Percentiles rank a stretch among this genome's conserved stretches.
Evolutionary conservation across 2,797 vertebrate species (phyloP).

Genomic region (Anniella stebbinsi): DNA sequence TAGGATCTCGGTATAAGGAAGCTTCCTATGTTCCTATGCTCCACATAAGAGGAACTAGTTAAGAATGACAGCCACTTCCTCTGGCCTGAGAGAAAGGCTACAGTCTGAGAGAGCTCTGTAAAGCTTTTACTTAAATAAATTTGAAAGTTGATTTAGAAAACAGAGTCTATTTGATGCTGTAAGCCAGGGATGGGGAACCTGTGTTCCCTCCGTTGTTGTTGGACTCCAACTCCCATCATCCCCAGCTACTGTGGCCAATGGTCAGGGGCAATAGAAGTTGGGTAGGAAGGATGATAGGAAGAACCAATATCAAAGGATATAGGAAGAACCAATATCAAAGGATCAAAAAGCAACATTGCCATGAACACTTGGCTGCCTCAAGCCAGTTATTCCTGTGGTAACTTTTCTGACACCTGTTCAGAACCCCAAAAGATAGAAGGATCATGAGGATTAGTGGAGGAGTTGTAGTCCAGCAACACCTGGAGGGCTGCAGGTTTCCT

Average conservation of each 20-base stretch:
- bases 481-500: neutral
- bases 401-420: neutral
- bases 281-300: neutral
- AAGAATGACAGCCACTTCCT: neutral
- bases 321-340: neutral
- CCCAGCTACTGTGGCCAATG: neutral
- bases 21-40: no score
- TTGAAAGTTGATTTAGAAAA: neutral
- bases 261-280: neutral
- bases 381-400: neutral
- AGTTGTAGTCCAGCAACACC: no score
- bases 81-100: neutral
- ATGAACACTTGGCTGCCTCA: neutral
- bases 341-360: neutral
- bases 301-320: neutral
- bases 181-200: neutral
- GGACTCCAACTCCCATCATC: neutral
- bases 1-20: no score
- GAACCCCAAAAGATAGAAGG: no score
- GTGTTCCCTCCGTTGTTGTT: neutral
- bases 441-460: no score
- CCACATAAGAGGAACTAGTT: neutral
- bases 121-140: neutral
- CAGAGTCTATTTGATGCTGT: neutral
- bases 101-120: neutral